Evolutionary conservation across 2,113 vertebrate species (phyloP).

Genomic region (Heterotilapia buettikoferi): DNA sequence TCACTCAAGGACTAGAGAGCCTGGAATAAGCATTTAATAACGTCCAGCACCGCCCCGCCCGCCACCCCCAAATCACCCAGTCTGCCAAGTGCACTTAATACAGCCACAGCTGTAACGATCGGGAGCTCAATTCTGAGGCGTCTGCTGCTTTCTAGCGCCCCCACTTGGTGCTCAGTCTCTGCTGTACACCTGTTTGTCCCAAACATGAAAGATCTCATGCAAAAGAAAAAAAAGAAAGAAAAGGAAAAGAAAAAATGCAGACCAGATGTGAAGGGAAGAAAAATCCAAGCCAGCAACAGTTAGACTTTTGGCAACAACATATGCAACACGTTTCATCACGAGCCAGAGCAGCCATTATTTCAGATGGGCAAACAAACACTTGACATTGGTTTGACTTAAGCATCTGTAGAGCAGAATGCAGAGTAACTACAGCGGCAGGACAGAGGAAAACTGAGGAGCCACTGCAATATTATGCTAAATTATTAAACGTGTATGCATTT

Average conservation of each 20-base stretch:
- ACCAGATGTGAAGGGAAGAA: slow-evolving; percentile 55
- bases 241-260: neutral
- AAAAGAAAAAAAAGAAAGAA: neutral
- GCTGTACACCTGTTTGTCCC: slow-evolving; percentile 54
- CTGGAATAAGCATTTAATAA: neutral
- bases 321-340: slow-evolving; percentile 64
- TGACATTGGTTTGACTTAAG: slow-evolving; percentile 68
- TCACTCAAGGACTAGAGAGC: slow-evolving; percentile 7
- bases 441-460: slow-evolving; percentile 18
- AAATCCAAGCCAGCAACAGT: slow-evolving; percentile 57
- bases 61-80: neutral
- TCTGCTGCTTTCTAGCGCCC: slow-evolving; percentile 47
- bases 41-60: neutral
- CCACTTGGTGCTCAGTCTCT: slow-evolving; percentile 30
- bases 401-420: slow-evolving; percentile 63
- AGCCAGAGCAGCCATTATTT: slow-evolving; percentile 67
- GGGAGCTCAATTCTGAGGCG: neutral
- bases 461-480: slow-evolving; percentile 52
- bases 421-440: slow-evolving; percentile 24
- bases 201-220: slow-evolving; percentile 56
- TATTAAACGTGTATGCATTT: slow-evolving; percentile 57
- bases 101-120: neutral
- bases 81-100: neutral
- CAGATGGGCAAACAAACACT: slow-evolving; percentile 72
- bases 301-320: slow-evolving; percentile 57